Evolutionary conservation across 2,888 invertebrate species (phyloP).

Genomic region (Choristoneura rosaceana): DNA sequence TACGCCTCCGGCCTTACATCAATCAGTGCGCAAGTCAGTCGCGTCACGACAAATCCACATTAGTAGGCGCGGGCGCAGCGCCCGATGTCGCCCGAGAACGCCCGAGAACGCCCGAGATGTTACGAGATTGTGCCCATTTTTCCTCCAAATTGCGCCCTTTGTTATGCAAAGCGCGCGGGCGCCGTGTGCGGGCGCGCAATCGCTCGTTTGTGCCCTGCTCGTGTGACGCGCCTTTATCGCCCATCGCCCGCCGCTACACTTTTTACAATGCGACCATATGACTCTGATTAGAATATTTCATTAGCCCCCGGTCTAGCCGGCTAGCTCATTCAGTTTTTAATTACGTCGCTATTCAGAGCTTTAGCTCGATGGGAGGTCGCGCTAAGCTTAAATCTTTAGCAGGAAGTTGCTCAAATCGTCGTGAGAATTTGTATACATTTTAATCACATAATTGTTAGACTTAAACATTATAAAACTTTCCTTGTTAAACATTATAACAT

Average conservation of each 20-base stretch:
- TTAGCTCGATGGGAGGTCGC: slow-evolving; percentile 61
- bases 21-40: slow-evolving; percentile 32
- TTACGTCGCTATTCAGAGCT: slow-evolving; percentile 55
- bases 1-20: slow-evolving; percentile 18
- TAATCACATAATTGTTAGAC: neutral
- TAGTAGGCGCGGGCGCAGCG: slow-evolving; percentile 62
- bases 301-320: slow-evolving; percentile 64
- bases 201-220: slow-evolving; percentile 73
- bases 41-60: slow-evolving; percentile 47
- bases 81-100: slow-evolving; percentile 54
- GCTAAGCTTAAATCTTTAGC: slow-evolving; percentile 44
- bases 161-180: slow-evolving; percentile 84
- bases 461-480: neutral
- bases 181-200: slow-evolving; percentile 82
- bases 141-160: slow-evolving; percentile 84
- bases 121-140: slow-evolving; percentile 80
- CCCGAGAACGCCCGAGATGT: slow-evolving; percentile 66
- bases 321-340: slow-evolving; percentile 68
- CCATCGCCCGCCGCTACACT: slow-evolving; percentile 68
- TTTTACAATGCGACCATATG: slow-evolving; percentile 73
- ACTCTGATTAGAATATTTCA: slow-evolving; percentile 83
- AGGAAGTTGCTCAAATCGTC: slow-evolving; percentile 34
- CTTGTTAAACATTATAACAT: neutral
- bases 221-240: slow-evolving; percentile 78
- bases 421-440: slow-evolving; percentile 25